phyloP scores from a whole-genome alignment of 2,797 vertebrate species.

The Chelmon rostratus region DNA sequence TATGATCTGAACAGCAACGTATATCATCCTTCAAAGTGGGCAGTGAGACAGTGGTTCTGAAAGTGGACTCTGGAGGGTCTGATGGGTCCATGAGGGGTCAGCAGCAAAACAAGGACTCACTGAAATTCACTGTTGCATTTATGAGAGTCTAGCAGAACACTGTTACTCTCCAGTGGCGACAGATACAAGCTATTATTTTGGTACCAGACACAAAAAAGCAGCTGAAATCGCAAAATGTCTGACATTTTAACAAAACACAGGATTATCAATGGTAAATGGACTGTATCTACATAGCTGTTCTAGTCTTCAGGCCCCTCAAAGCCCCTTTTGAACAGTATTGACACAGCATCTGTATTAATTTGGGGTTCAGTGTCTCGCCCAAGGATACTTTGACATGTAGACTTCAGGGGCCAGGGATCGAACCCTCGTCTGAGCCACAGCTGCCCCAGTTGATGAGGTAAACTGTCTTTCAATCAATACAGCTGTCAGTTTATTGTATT shows the following conservation, averaged over 20 bases:
- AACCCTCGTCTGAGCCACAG: too few species aligned
- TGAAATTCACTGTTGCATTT: background rate
- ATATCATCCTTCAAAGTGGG: background rate
- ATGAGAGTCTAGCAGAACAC: background rate
- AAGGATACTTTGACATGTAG: too few species aligned
- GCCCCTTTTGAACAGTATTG: too few species aligned
- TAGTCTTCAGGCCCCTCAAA: too few species aligned
- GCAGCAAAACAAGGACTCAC: constrained; percentile 6
- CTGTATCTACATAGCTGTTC: too few species aligned
- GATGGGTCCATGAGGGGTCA: constrained; percentile 8
- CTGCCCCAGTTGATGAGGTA: too few species aligned
- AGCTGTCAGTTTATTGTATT: too few species aligned
- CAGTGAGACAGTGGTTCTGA: background rate
- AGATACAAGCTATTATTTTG: background rate
- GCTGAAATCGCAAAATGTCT: background rate
- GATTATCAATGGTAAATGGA: too few species aligned
- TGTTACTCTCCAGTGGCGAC: background rate
- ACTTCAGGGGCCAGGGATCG: too few species aligned
- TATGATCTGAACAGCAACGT: constrained; percentile 10
- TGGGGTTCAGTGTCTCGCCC: too few species aligned
- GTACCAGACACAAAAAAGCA: background rate
- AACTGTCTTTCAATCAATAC: too few species aligned
- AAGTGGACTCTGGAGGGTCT: background rate
- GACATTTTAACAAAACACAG: background rate
- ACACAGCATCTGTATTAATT: too few species aligned